Base-by-base conservation (phyloP, 2,797 vertebrate genomes). In the Macropus fuliginosus region DNA sequence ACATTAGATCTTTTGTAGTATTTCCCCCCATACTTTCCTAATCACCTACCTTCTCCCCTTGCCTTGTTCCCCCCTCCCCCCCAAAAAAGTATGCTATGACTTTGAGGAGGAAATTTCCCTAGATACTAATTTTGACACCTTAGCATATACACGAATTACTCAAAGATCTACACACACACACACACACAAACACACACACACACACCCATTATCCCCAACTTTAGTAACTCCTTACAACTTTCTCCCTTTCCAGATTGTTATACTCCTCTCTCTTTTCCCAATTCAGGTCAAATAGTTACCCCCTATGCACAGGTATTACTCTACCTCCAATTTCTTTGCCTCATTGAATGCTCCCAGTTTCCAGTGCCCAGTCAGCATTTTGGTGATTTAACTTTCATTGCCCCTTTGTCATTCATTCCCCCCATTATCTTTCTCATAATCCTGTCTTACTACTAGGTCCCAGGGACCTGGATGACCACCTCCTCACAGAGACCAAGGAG, bases 261-360 rank as follows among this genome's bases (percentile, higher is more conserved):
- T 55, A 95, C 62, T 27, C 31, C 62, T 96, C 87, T 46, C 81
- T 66, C 66, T 95, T 54, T 94, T 94, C 74, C 95, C 91, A 96
- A 56, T 92, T 91, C 54, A 56, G 92, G 57, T 95, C 97, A 96
- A 95, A 95, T 96, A 95, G 96, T 97, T 97, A 95, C 94, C 89
- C 96, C 95, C 95, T 81, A 95, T 95, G 46, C 95, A 94, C n/a
- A 94, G 95, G 93, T 94, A 94, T 57, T 92, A 55, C 94, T 96
- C 94, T 24, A 9, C 87, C 92, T 95, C 62, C 55, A 89, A 92
- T 13, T 91, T 34, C 91, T 74, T 62, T 94, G 46, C 91, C 74
- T 54, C 62, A 96, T 46, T 50, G 40, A 40, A 93, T 3, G 81
- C 12, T 57, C 55, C 55, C 93, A 94, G 92, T 55, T 93, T 92